Base-by-base conservation (phyloP, 2,888 invertebrate genomes). In the Congeria kusceri region DNA sequence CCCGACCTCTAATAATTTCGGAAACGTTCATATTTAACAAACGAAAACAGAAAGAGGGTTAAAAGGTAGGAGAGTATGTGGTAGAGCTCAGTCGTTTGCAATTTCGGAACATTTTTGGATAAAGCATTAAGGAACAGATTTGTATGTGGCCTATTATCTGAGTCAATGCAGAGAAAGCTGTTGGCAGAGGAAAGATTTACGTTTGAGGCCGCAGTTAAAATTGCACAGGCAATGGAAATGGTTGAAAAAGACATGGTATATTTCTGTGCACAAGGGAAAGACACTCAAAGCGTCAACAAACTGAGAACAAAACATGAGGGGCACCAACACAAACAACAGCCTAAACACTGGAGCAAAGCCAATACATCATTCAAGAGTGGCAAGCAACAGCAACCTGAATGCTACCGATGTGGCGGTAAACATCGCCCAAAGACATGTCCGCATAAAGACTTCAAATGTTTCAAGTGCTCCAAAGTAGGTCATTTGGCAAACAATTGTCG, bases 21-120 rank as follows among this genome's bases (percentile, higher is more conserved):
- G 77, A 67, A 70, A 15, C 67, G 5, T 77, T 77, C 18, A 66
- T 63, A 20, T 77, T 72, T 27, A 62, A 72, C n/a, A 72, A 72
- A 72, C 25, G 72, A 11, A 72, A 77, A n/a, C 78, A 73, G 49
- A 32, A 29, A 13, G 61, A 64, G 46, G 64, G 68, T 11, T 64
- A 73, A 25, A 64, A 1, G 5, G 32, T 32, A 32, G 57, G 75
- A 59, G 5, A 65, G 29, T 23, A 15, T 78, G 11, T 68, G 44
- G 49, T 29, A 53, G 7, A 15, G 53, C 2, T 2, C 61, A 0
- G 29, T 18, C 4, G n/a, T 59, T n/a, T 75, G 74, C 56, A 49
- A 70, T 15, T 78, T 73, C 44, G 74, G 66, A 29, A 53, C 58
- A 18, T 68, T 68, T 58, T 44, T 73, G 5, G 23, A 63, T 1